Evolutionary conservation across 2,888 invertebrate genomes (phyloP), one percentile per base, ranked within the genome.

Genomic region (Sarcophaga variegata): DNA sequence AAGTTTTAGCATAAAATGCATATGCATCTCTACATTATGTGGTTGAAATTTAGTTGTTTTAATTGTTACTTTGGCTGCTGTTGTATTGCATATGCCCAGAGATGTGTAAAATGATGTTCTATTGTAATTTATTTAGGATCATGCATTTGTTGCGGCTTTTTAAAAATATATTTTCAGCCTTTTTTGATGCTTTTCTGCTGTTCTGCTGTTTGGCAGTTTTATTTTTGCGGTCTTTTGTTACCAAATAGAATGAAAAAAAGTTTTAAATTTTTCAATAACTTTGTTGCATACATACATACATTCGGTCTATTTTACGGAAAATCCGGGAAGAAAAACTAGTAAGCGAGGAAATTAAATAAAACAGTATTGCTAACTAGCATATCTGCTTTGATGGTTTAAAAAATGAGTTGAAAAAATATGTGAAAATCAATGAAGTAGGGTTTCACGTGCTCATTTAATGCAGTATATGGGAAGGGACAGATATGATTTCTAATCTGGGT

Each of bases 51-150:
- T 49, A 49, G 49, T 49, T 49, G 49, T 49, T 49, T 49, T 49
- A 12, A 14, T 12, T 12, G 12, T 14, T 14, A 14, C 4, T 49
- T 54, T 25, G 47, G 69, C 22, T 71, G 37, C 12, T 60, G 59
- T 17, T 27, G 14, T 47, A 59, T 27, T 14, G 47, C 64, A 49
- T 5, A 14, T n/a, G 45, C 47, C n/a, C 54, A 69, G 59, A 64
- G 12, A 49, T 60, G n/a, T 86, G 79, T 86, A 82, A 82, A 66
- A 27, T 47, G 78, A 83, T 83, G 83, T 79, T 79, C 79, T 86
- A 76, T 79, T 79, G 74, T 82, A 82, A 79, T 85, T 79, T 82
- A 78, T 75, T 85, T 82, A 79, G 74, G 66, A 82, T 86, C 66
- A 86, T 72, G 76, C 22, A 64, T 74, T 77, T 37, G 80, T 67